Base-by-base conservation (phyloP, 2,888 invertebrate genomes). In the Asteroscopus sphinx region DNA sequence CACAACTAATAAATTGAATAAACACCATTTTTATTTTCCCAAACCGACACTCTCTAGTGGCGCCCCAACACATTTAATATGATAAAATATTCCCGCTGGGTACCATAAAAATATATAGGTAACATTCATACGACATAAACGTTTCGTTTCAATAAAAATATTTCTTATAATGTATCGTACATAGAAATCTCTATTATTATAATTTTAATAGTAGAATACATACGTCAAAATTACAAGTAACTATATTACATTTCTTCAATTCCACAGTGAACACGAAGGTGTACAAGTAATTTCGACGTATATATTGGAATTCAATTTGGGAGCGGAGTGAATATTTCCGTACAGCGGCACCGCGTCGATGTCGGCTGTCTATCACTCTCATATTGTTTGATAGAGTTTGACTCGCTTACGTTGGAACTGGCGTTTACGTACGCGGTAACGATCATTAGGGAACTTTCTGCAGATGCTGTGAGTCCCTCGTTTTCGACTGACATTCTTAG, bases 1-100 rank as follows among this genome's bases (percentile, higher is more conserved):
- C 79, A 80, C 78, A 74, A 80, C 77, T 82, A 84, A 86, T 84
- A 82, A 81, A 81, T 79, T 79, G 73, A 76, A 60, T 73, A 59
- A 71, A 69, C 46, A 73, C 57, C 54, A 54, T 67, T 73, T 78
- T 73, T 71, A 73, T 71, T 67, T 60, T 52, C 36, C 48, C 52
- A 55, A 52, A 65, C 56, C 32, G 45, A 60, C 66, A 48, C 53
- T 63, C 64, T 46, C 48, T 28, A 59, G 49, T 49, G 49, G 35
- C 61, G 35, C 37, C 51, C 63, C 66, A 69, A 69, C 55, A 15
- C 54, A 62, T 76, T 75, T 69, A 80, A 78, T 76, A 70, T 65
- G 61, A 67, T 75, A 73, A 70, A 66, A 69, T 75, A 80, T 80
- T 75, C 70, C 47, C 33, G 32, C 61, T 47, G 42, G 45, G 47